These are phyloP conservation scores for Nilaparvata lugens DNA, from an alignment of 1,140 invertebrate genomes.

Conservation along the genomic window DNA sequence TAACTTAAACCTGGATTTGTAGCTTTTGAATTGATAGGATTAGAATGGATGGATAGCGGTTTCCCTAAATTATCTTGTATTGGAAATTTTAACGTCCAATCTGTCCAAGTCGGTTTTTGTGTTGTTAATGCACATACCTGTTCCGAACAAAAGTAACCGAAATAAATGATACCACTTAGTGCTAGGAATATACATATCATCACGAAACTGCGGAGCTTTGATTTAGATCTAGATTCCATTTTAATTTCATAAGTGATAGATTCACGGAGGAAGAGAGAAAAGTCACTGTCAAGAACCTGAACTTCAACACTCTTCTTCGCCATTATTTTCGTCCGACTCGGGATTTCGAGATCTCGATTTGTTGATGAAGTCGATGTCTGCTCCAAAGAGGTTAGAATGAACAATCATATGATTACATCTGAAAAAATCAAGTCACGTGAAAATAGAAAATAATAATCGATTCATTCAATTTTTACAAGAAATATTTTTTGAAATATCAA, in stretches of 20 bases:
- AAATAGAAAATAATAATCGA: too few relatives aligned
- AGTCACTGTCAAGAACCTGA: conserved; percentile 62
- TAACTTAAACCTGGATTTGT: conserved; percentile 46
- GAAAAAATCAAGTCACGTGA: too few relatives aligned
- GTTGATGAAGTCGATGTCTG: too few relatives aligned
- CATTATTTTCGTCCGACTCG: conserved; percentile 19
- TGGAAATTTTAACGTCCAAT: conserved; percentile 31
- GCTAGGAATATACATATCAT: conserved; percentile 67
- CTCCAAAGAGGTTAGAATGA: too few relatives aligned
- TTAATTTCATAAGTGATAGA: conserved; percentile 61
- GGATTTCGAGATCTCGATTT: too few relatives aligned
- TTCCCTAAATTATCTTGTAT: conserved; percentile 46
- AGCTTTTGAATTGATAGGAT: conserved; percentile 36
- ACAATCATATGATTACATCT: too few relatives aligned
- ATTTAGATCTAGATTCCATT: conserved; percentile 57
- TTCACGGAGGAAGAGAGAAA: conserved; percentile 53
- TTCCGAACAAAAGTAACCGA: conserved; percentile 81
- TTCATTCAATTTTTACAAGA: too few relatives aligned
- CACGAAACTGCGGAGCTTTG: conserved; percentile 59
- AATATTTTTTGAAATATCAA: too few relatives aligned
- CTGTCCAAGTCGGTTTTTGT: conserved; percentile 34
- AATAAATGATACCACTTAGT: conserved; percentile 71
- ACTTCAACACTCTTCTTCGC: conserved; percentile 57
- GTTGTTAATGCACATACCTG: conserved; percentile 66
- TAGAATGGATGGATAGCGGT: conserved; percentile 39